These are phyloP conservation scores for Artemia sinica DNA, from an alignment of 2,888 invertebrate genomes.

Conservation along the genomic window DNA sequence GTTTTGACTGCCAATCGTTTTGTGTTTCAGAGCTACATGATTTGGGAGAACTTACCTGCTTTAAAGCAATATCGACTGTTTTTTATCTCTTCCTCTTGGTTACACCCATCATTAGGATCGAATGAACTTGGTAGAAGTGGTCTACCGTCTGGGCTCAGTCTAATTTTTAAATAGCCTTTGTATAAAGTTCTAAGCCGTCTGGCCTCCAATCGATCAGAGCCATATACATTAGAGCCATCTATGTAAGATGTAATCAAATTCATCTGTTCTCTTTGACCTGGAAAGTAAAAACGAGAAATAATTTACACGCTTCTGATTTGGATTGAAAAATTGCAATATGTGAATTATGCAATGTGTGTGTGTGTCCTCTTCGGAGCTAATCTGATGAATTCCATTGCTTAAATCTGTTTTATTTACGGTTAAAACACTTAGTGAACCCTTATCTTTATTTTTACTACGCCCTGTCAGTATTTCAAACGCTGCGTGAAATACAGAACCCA, in stretches of 20 bases:
- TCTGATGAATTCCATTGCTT: no score
- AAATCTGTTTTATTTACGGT: no score
- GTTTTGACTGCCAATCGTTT: no score
- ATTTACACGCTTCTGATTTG: no score
- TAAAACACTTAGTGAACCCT: no score
- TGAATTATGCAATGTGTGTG: no score
- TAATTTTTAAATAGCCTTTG: conserved; percentile 48
- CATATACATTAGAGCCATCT: conserved; percentile 68
- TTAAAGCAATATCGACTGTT: conserved; percentile 63
- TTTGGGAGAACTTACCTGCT: conserved; percentile 37
- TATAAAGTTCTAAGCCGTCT: conserved; percentile 26
- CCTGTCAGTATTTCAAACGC: no score
- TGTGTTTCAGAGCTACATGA: no score
- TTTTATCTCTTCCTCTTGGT: conserved; percentile 45
- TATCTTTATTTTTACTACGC: no score
- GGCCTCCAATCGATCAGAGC: conserved; percentile 39
- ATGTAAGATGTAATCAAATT: conserved; percentile 62
- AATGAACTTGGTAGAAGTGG: conserved; percentile 42
- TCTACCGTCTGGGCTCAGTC: conserved; percentile 43
- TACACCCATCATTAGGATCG: conserved; percentile 57
- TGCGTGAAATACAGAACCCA: no score
- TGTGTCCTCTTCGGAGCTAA: no score
- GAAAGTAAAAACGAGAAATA: neutral
- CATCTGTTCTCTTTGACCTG: conserved; percentile 48
- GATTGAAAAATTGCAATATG: neutral